A percentile compares a stretch with the other conserved stretches of the same genome.
phyloP scores from a whole-genome alignment of 2,113 vertebrate genomes.

The Corythaixoides concolor region DNA sequence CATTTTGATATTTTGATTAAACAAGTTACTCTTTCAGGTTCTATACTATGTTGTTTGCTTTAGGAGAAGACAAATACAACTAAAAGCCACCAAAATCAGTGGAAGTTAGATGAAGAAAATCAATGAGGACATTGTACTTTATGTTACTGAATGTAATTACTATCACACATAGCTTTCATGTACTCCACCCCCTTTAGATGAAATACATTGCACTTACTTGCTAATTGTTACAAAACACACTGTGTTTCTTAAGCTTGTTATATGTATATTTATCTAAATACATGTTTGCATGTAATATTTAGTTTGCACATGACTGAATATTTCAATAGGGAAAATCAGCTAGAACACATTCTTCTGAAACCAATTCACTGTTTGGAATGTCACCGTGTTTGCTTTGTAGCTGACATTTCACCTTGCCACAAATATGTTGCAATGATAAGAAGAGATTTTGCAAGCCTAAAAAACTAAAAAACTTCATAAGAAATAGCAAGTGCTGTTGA shows the following conservation, averaged over 20 bases:
- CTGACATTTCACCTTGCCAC: neutral
- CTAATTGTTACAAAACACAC: neutral
- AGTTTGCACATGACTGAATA: neutral
- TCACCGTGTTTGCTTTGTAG: neutral
- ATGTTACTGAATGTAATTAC: neutral
- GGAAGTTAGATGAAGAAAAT: neutral
- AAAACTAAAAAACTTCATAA: neutral
- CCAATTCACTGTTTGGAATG: rapidly evolving
- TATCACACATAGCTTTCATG: neutral
- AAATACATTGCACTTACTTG: neutral
- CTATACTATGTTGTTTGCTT: rapidly evolving
- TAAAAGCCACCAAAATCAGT: neutral
- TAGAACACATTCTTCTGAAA: neutral
- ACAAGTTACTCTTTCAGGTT: neutral
- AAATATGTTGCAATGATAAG: neutral
- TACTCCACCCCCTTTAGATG: neutral
- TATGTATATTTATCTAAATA: neutral
- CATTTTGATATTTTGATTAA: neutral
- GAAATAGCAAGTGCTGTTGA: neutral
- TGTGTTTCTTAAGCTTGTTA: neutral
- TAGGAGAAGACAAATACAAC: neutral
- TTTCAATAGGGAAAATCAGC: neutral
- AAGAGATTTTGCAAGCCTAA: neutral
- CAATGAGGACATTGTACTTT: neutral
- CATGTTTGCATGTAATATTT: neutral